A percentile compares a stretch with the other conserved stretches of the same genome.
phyloP scores from a whole-genome alignment of 1,140 invertebrate species.

The Elymnias hypermnestra region DNA sequence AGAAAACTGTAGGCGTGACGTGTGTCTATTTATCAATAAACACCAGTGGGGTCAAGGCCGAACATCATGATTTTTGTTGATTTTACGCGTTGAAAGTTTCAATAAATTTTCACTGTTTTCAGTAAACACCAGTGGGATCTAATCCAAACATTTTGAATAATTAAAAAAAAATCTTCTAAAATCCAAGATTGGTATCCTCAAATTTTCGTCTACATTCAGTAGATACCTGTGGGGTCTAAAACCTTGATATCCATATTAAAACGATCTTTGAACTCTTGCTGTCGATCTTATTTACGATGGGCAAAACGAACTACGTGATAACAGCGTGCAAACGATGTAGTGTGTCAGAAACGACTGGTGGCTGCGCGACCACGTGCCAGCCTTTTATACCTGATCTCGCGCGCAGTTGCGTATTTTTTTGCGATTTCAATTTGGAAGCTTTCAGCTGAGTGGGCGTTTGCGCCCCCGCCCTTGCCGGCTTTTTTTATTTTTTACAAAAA shows the following conservation, averaged over 20 bases:
- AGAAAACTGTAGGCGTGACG: constrained; percentile 10
- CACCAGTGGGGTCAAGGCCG: constrained; percentile 55
- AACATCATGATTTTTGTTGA: constrained; percentile 39
- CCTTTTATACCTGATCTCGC: constrained; percentile 61
- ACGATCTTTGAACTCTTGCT: constrained; percentile 37
- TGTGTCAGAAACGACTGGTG: constrained; percentile 55
- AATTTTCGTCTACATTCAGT: constrained; percentile 36
- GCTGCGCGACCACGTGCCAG: constrained; percentile 56
- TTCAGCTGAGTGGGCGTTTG: constrained; percentile 62
- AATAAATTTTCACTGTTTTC: constrained; percentile 16
- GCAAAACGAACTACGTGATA: constrained; percentile 34
- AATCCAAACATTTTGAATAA: constrained; percentile 32
- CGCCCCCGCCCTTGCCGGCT: constrained; percentile 60
- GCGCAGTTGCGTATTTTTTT: constrained; percentile 66
- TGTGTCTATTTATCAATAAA: constrained; percentile 40
- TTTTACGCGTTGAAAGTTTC: constrained; percentile 1
- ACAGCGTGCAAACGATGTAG: constrained; percentile 43
- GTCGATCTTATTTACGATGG: constrained; percentile 71
- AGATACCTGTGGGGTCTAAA: constrained; percentile 66
- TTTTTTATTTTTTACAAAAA: constrained; percentile 48
- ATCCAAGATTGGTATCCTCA: constrained; percentile 16
- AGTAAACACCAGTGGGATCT: constrained; percentile 44
- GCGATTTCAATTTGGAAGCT: constrained; percentile 72
- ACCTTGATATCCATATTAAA: constrained; percentile 62
- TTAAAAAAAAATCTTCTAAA: constrained; percentile 12